A percentile compares a stretch with the other conserved stretches of the same genome.
phyloP scores from a whole-genome alignment of 1,140 invertebrate species.

The Pogonognathellus flavescens region DNA sequence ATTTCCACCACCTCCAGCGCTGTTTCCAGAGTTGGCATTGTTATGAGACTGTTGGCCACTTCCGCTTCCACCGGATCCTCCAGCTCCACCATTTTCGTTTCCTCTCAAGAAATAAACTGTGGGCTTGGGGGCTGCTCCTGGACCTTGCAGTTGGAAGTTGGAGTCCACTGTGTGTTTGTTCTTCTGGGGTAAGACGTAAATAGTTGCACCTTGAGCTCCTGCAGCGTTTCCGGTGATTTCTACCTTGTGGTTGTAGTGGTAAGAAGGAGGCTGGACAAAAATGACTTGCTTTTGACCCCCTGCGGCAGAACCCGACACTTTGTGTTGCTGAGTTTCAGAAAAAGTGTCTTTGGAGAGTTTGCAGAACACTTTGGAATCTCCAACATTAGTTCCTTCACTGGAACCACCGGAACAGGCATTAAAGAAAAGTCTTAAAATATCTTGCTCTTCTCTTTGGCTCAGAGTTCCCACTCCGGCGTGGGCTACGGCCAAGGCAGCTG shows the following conservation, averaged over 20 bases:
- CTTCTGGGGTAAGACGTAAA: conserved; percentile 5
- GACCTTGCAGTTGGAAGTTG: neutral
- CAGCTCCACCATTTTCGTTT: too few species aligned
- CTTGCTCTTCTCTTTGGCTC: neutral
- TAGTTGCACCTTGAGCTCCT: conserved; percentile 2
- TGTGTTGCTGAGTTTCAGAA: neutral
- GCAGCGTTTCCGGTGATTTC: neutral
- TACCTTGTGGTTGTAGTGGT: neutral
- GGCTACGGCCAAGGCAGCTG: too few species aligned
- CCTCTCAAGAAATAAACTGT: neutral
- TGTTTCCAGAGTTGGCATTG: too few species aligned
- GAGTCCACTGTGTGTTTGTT: neutral
- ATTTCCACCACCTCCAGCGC: too few species aligned
- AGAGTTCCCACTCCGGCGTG: conserved; percentile 5
- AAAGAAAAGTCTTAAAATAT: neutral
- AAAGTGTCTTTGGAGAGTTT: neutral
- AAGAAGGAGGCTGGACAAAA: neutral
- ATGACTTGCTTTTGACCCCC: neutral
- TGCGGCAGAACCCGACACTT: neutral
- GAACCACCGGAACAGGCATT: conserved; percentile 6
- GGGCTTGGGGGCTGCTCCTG: conserved; percentile 1
- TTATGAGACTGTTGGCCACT: too few species aligned
- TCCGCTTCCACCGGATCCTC: too few species aligned
- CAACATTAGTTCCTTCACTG: neutral
- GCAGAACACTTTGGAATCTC: neutral